Evolutionary conservation across 2,888 invertebrate genomes (phyloP).

Genomic region (Cinara cedri): DNA sequence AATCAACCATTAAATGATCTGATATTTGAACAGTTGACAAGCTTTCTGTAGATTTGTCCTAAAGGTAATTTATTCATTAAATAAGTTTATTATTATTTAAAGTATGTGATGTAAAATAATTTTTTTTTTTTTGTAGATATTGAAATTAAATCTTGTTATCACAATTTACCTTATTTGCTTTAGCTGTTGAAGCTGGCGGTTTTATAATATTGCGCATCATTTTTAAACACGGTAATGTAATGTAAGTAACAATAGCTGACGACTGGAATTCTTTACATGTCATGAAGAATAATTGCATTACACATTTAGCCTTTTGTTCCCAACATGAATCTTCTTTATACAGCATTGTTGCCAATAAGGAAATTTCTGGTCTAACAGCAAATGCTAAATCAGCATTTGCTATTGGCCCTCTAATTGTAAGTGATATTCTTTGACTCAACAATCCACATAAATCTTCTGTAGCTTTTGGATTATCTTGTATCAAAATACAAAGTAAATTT

Average conservation of each 20-base stretch:
- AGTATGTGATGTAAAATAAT: too few relatives aligned
- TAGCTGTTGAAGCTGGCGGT: slow-evolving; percentile 68
- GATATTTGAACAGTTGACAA: slow-evolving; percentile 67
- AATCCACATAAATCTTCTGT: slow-evolving; percentile 84
- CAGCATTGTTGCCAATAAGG: slow-evolving; percentile 83
- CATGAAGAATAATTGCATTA: slow-evolving; percentile 84
- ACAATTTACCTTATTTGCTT: slow-evolving; percentile 65
- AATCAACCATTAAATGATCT: slow-evolving; percentile 73
- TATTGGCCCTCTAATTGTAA: slow-evolving; percentile 77
- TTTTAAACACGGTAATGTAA: slow-evolving; percentile 90
- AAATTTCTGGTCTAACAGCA: slow-evolving; percentile 86
- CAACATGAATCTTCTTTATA: slow-evolving; percentile 94
- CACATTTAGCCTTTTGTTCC: slow-evolving; percentile 88
- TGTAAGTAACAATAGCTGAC: slow-evolving; percentile 86
- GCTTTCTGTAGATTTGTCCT: slow-evolving; percentile 66
- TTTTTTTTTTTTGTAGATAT: too few relatives aligned
- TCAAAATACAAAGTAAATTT: slow-evolving; percentile 84
- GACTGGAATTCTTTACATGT: slow-evolving; percentile 78
- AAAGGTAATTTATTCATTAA: slow-evolving; percentile 16
- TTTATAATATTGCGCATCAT: slow-evolving; percentile 85
- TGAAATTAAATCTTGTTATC: too few relatives aligned
- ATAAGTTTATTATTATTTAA: background rate
- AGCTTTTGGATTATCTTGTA: slow-evolving; percentile 82
- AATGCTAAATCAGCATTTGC: slow-evolving; percentile 76
- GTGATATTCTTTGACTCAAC: slow-evolving; percentile 82